phyloP scores from a whole-genome alignment of 1,140 invertebrate genomes.

The Manduca sexta region DNA sequence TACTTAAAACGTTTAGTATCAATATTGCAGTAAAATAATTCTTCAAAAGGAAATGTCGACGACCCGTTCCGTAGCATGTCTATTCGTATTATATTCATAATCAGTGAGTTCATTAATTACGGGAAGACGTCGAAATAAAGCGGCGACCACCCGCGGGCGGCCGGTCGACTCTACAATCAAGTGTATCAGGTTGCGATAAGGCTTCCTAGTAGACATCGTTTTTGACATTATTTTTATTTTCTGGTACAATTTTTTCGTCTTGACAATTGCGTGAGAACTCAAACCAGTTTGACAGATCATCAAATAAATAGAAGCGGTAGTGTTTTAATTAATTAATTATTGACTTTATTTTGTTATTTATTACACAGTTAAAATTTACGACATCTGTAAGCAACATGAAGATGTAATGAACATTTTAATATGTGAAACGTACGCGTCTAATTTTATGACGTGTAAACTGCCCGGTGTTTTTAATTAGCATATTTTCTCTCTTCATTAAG shows the following conservation, averaged over 20 bases:
- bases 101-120: constrained; percentile 30
- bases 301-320: too few relatives aligned
- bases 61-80: constrained; percentile 9
- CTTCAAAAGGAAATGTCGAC: background rate
- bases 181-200: constrained; percentile 23
- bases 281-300: background rate
- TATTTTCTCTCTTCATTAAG: background rate
- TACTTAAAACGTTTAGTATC: too few relatives aligned
- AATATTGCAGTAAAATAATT: too few relatives aligned
- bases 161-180: constrained; percentile 23
- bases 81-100: constrained; percentile 16
- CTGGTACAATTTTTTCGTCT: constrained; percentile 7
- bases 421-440: background rate
- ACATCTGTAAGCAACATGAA: background rate
- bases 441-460: constrained; percentile 1
- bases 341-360: too few relatives aligned
- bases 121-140: constrained; percentile 27
- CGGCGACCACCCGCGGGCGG: constrained; percentile 32
- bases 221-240: constrained; percentile 7
- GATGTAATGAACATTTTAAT: constrained; percentile 1
- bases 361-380: background rate
- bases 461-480: background rate
- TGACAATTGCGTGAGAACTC: constrained; percentile 6
- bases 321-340: too few relatives aligned
- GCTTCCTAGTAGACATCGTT: constrained; percentile 25